A percentile compares a stretch with the other conserved stretches of the same genome.
These are phyloP conservation scores for Anolis apletophallus DNA, from an alignment of 2,797 vertebrate genomes.

Conservation along the genomic window DNA sequence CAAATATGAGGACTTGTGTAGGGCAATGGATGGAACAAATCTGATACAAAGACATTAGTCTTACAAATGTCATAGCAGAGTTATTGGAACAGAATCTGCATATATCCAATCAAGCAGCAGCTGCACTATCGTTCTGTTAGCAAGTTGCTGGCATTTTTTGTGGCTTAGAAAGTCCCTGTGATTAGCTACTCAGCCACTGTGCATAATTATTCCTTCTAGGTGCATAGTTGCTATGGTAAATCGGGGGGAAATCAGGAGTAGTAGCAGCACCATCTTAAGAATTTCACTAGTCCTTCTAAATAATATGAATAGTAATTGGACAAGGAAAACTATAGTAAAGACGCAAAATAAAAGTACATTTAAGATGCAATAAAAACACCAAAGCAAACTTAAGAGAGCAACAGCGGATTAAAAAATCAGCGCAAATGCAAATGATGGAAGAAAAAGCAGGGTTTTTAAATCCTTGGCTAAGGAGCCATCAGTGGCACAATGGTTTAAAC, in stretches of 20 bases:
- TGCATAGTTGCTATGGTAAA: neutral
- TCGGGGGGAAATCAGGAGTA: neutral
- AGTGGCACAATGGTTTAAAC: no score
- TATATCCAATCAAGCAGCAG: slow-evolving; percentile 2
- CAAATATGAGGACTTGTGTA: neutral
- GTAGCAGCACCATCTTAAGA: neutral
- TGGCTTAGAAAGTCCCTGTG: neutral
- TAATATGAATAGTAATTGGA: no score
- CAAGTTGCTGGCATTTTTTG: neutral
- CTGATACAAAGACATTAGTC: neutral
- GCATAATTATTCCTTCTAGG: neutral
- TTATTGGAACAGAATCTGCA: neutral
- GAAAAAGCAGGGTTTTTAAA: neutral
- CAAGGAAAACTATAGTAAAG: neutral
- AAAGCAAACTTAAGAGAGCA: neutral
- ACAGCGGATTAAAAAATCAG: neutral
- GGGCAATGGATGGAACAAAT: neutral
- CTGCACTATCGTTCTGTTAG: neutral
- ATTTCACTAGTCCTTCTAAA: no score
- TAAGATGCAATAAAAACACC: neutral
- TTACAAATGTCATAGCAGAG: neutral
- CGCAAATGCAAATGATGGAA: neutral
- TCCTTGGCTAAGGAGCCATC: no score
- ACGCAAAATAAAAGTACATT: neutral
- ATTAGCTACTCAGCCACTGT: neutral